Evolutionary conservation across 2,888 invertebrate species (phyloP).

Genomic region (Laothoe populi): DNA sequence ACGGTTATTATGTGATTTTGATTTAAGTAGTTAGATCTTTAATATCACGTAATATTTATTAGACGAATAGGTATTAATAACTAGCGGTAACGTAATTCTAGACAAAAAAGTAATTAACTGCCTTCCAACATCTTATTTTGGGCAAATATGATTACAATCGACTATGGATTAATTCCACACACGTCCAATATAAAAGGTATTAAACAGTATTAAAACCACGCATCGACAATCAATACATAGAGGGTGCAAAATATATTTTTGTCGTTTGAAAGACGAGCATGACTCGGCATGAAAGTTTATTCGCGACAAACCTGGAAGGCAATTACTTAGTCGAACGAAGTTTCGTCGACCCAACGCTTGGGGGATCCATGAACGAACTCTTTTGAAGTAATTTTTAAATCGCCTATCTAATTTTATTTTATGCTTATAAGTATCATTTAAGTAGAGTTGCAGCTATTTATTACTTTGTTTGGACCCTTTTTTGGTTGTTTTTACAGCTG

Average conservation of each 20-base stretch:
- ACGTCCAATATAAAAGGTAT: neutral
- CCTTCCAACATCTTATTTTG: too few relatives aligned
- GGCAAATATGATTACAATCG: too few relatives aligned
- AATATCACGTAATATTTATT: too few relatives aligned
- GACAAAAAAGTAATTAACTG: too few relatives aligned
- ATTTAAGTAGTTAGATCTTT: too few relatives aligned
- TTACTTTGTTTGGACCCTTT: neutral
- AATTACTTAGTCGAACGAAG: conserved; percentile 70
- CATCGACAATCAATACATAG: conserved; percentile 6
- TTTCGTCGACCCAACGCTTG: conserved; percentile 52
- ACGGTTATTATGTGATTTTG: too few relatives aligned
- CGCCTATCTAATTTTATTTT: too few relatives aligned
- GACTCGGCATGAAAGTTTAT: conserved; percentile 64
- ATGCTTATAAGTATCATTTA: conserved; percentile 4
- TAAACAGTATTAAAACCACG: conserved; percentile 11
- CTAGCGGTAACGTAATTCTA: too few relatives aligned
- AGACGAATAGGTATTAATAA: too few relatives aligned
- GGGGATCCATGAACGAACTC: conserved; percentile 49
- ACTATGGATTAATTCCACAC: conserved; percentile 28
- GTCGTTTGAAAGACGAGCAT: conserved; percentile 40
- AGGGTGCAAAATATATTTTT: neutral
- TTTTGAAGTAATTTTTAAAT: conserved; percentile 45
- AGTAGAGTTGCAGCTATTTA: conserved; percentile 5
- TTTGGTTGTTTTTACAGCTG: neutral
- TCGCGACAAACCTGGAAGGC: conserved; percentile 67